Conservation (phyloP, 2,888 invertebrate species). For the Tinea semifulvella region DNA sequence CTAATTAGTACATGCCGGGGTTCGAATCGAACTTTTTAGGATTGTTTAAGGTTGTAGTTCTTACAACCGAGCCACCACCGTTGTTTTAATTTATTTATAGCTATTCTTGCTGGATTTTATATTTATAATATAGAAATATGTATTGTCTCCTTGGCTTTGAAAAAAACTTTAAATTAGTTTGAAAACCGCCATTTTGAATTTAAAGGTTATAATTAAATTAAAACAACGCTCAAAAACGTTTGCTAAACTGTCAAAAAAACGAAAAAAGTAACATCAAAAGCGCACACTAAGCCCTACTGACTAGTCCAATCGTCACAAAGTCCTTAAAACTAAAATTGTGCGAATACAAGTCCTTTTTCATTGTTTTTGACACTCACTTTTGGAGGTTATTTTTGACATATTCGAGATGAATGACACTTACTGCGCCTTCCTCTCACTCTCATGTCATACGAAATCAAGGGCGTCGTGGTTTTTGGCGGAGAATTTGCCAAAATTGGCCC, state of each 20-base stretch:
- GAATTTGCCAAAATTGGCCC: slow-evolving; percentile 40
- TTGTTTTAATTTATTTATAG: too few species aligned
- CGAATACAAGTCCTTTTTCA: neutral
- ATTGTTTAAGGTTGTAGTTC: too few species aligned
- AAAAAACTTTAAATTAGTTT: too few species aligned
- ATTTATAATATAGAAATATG: too few species aligned
- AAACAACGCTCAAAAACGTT: neutral
- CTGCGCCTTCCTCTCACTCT: slow-evolving; percentile 50
- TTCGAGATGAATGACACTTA: slow-evolving; percentile 27
- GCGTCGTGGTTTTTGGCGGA: slow-evolving; percentile 52
- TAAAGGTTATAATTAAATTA: too few species aligned
- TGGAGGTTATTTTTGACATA: neutral
- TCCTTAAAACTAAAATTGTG: slow-evolving; percentile 5
- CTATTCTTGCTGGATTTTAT: too few species aligned
- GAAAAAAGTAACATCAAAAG: neutral
- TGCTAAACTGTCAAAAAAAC: neutral
- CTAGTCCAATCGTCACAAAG: slow-evolving; percentile 2
- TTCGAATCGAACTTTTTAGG: too few species aligned
- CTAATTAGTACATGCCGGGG: too few species aligned
- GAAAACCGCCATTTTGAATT: too few species aligned
- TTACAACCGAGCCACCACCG: too few species aligned
- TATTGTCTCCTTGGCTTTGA: too few species aligned
- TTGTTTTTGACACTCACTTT: neutral
- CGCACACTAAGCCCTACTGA: neutral
- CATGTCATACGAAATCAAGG: slow-evolving; percentile 81